Conservation (phyloP, 2,888 invertebrate genomes). For the Panorpa germanica region DNA sequence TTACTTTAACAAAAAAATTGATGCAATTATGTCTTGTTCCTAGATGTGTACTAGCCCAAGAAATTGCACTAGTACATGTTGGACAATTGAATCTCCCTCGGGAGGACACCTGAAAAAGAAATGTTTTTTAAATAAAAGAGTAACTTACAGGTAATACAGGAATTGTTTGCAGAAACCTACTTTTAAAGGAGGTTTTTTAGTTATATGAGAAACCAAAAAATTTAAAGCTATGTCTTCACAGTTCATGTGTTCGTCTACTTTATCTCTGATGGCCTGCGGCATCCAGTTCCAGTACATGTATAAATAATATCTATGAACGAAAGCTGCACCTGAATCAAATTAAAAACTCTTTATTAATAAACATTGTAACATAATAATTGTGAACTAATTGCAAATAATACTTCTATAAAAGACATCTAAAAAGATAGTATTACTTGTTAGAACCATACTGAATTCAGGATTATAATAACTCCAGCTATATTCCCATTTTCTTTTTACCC, state of each 20-base stretch:
- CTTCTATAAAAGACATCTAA: too few relatives aligned
- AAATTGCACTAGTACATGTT: constrained; percentile 89
- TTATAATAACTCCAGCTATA: constrained; percentile 99
- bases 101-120: constrained; percentile 60
- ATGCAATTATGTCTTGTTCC: constrained; percentile 95
- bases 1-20: constrained; percentile 77
- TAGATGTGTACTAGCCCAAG: constrained; percentile 93
- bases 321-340: too few relatives aligned
- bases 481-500: constrained; percentile 88
- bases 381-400: too few relatives aligned
- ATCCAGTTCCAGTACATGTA: constrained; percentile 87
- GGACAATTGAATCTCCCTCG: constrained; percentile 97
- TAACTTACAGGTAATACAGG: background rate
- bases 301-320: constrained; percentile 90
- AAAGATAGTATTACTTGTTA: constrained; percentile 77
- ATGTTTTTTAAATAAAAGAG: too few relatives aligned
- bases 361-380: constrained; percentile 12
- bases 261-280: constrained; percentile 84
- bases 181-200: constrained; percentile 94
- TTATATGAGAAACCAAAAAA: constrained; percentile 91
- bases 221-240: constrained; percentile 99
- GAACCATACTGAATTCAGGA: constrained; percentile 96
- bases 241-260: constrained; percentile 97
- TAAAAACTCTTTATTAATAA: background rate
- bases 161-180: constrained; percentile 29